Evolutionary conservation across 2,888 invertebrate genomes (phyloP).

Genomic region (Biston stratarius): DNA sequence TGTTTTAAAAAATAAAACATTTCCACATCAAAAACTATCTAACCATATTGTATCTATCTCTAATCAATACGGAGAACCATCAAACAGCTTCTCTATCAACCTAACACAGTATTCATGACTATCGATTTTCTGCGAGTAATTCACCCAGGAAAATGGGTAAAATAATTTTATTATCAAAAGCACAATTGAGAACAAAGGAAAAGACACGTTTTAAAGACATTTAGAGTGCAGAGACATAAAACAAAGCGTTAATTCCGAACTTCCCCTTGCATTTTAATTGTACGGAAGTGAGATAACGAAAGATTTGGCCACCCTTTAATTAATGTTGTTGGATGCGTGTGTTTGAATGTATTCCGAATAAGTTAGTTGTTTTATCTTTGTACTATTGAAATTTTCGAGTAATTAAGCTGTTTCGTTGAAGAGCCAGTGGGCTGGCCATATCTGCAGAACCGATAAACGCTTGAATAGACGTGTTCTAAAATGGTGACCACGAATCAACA

Average conservation of each 20-base stretch:
- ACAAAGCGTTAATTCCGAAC: constrained; percentile 65
- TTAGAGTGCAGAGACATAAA: constrained; percentile 46
- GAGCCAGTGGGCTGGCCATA: too few species aligned
- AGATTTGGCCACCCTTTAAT: constrained; percentile 83
- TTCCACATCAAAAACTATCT: too few species aligned
- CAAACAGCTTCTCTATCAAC: too few species aligned
- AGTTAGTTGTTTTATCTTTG: constrained; percentile 56
- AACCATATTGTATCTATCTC: too few species aligned
- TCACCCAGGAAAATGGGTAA: background rate
- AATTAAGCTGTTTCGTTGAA: constrained; percentile 32
- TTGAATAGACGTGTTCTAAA: too few species aligned
- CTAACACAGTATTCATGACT: background rate
- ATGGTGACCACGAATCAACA: too few species aligned
- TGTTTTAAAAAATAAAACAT: too few species aligned
- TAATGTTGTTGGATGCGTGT: constrained; percentile 82
- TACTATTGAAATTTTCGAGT: constrained; percentile 46
- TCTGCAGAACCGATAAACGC: too few species aligned
- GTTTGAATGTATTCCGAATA: constrained; percentile 67
- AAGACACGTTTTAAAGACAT: constrained; percentile 45
- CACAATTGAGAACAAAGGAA: constrained; percentile 37
- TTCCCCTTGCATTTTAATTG: constrained; percentile 83
- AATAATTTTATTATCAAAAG: constrained; percentile 20
- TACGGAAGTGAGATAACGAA: constrained; percentile 81
- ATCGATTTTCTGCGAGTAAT: background rate
- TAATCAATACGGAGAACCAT: too few species aligned